Conservation (phyloP, 1,140 invertebrate genomes). For the Psilanteris sp. region DNA sequence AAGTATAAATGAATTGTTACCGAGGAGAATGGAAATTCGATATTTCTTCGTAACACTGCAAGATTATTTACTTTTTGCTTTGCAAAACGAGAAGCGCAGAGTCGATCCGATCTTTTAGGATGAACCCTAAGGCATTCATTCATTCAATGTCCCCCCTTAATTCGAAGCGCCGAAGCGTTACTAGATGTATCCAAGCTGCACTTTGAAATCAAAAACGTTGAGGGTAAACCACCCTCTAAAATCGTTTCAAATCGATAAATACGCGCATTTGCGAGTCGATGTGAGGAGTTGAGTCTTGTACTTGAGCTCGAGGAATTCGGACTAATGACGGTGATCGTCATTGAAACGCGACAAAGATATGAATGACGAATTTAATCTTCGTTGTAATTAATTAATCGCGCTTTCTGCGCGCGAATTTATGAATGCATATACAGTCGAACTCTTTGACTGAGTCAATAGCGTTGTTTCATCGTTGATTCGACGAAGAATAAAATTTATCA, state of each 20-base stretch:
- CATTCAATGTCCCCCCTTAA: constrained; percentile 72
- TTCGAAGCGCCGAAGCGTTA: constrained; percentile 76
- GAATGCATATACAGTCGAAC: neutral
- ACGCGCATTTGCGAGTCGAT: constrained; percentile 43
- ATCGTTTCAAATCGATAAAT: constrained; percentile 77
- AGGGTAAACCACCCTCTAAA: constrained; percentile 75
- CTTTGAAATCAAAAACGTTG: constrained; percentile 74
- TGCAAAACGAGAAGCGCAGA: constrained; percentile 60
- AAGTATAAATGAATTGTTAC: constrained; percentile 36
- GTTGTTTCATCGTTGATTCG: constrained; percentile 13
- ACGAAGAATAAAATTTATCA: constrained; percentile 37
- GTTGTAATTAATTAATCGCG: constrained; percentile 7
- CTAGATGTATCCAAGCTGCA: constrained; percentile 72
- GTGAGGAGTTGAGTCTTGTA: constrained; percentile 9
- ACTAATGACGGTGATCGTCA: constrained; percentile 27
- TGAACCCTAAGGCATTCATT: constrained; percentile 68
- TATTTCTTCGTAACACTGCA: constrained; percentile 53
- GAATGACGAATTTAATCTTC: constrained; percentile 3
- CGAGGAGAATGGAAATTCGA: constrained; percentile 41
- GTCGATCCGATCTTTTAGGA: constrained; percentile 61
- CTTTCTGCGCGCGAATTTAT: neutral
- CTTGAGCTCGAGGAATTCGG: constrained; percentile 25
- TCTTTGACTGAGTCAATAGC: constrained; percentile 6
- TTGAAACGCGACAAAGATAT: neutral
- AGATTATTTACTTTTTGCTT: constrained; percentile 61